These are phyloP conservation scores for Dasyurus viverrinus DNA, from an alignment of 2,113 vertebrate genomes.

Conservation along the genomic window DNA sequence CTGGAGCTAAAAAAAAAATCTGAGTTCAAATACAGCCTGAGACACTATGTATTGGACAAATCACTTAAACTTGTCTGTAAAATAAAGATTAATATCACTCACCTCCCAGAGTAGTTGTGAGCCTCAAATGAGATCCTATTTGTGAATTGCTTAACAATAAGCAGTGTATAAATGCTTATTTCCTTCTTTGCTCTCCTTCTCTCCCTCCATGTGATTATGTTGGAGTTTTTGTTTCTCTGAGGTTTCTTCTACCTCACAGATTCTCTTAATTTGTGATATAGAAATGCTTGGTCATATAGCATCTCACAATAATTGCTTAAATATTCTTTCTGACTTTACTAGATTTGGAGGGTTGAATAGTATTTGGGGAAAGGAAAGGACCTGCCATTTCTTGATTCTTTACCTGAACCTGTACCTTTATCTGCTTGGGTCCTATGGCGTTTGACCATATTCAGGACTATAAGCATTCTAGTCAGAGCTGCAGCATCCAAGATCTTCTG, in stretches of 20 bases:
- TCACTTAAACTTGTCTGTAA: not conserved
- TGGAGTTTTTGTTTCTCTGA: not conserved
- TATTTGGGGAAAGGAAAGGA: not conserved
- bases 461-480: not conserved
- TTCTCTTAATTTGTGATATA: not conserved
- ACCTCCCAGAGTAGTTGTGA: not conserved
- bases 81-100: not conserved
- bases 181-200: not conserved
- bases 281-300: not conserved
- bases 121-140: not conserved
- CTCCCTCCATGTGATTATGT: not conserved
- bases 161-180: not conserved
- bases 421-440: constrained; percentile 19
- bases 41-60: not conserved
- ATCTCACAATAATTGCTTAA: not conserved
- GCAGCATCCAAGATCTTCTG: constrained; percentile 30
- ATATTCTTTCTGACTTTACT: not conserved
- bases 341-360: not conserved
- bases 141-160: not conserved
- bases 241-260: not conserved
- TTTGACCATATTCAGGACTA: constrained; percentile 5
- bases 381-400: not conserved
- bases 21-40: not conserved
- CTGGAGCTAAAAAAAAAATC: not conserved
- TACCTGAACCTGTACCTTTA: not conserved